Evolutionary conservation across 23 tunicate species (phyloP), one percentile per base, ranked within the genome.

Genomic region (Botrylloides violaceus): DNA sequence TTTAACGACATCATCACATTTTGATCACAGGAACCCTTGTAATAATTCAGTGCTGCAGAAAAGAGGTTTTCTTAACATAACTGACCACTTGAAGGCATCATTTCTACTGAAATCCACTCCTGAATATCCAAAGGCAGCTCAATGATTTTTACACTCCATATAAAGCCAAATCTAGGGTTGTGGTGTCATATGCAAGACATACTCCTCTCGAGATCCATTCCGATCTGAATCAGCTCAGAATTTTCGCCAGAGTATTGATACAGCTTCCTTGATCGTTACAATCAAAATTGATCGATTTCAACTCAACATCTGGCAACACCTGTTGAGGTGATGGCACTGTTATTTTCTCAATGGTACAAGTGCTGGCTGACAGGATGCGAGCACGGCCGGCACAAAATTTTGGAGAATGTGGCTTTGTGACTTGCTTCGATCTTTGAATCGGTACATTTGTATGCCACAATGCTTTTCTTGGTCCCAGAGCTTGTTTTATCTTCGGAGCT

Each of bases 351-450:
- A 9, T 58, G 5, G 3, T 9, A 23, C 26, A 28, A 23, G 23
- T 9, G 5, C 5, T 5, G 4, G 62, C 29, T 47, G 55, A 12
- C 55, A 47, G 18, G 29, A 23, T 58, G 23, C 26, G 23, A 28
- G 26, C 23, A 7, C 36, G 32, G 20, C 35, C 36, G 25, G 30
- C 74, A 1, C 2, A 30, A 68, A 68, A 68, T 28, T 68, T 68
- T 35, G 74, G 74, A n/a, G 74, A 68, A 9, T 68, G 57, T 18
- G 74, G 58, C 37, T 37, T 43, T 9, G 74, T 68, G 57, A 43
- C 32, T 68, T 43, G 26, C 56, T 43, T 36, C 27, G 74, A 68
- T 37, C 58, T 38, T 5, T 68, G 74, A 26, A 68, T 20, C 24
- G 58, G 74, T 20, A 68, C 57, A 1, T 43, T 43, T 0, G 58